phyloP scores from a whole-genome alignment of 2,888 invertebrate genomes.

The Tanytarsus gracilentus region DNA sequence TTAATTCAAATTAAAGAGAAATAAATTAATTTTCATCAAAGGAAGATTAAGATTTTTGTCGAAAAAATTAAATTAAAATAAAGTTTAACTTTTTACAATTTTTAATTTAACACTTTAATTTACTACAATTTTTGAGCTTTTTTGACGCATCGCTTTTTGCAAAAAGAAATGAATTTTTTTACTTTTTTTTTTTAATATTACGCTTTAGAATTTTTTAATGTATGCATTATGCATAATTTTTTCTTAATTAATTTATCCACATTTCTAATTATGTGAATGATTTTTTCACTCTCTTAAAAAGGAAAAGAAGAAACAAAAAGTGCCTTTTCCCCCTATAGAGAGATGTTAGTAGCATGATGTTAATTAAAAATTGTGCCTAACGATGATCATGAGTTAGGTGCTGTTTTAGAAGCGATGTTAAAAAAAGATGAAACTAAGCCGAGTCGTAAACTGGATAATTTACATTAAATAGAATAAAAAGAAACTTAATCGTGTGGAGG shows the following conservation, averaged over 20 bases:
- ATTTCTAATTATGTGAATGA: background rate
- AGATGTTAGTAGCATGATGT: too few relatives aligned
- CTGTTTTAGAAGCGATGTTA: too few relatives aligned
- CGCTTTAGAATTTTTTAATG: conserved; percentile 24
- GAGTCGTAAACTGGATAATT: too few relatives aligned
- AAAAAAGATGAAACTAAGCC: too few relatives aligned
- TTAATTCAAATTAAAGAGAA: background rate
- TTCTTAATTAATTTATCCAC: background rate
- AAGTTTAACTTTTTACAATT: background rate
- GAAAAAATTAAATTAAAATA: background rate
- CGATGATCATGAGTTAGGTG: too few relatives aligned
- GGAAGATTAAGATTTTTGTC: background rate
- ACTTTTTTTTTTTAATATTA: conserved; percentile 2
- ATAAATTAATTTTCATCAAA: background rate
- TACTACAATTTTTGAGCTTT: conserved; percentile 16
- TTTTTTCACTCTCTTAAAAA: too few relatives aligned
- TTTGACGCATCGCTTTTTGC: conserved; percentile 10
- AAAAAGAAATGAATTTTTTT: too few relatives aligned
- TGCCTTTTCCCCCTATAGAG: too few relatives aligned
- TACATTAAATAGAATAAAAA: too few relatives aligned
- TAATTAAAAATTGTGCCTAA: too few relatives aligned
- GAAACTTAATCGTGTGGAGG: too few relatives aligned
- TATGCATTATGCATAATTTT: conserved; percentile 19
- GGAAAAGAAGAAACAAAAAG: too few relatives aligned
- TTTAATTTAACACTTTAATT: background rate